phyloP scores from a whole-genome alignment of 2,888 invertebrate species.

The Choreutis nemorana region DNA sequence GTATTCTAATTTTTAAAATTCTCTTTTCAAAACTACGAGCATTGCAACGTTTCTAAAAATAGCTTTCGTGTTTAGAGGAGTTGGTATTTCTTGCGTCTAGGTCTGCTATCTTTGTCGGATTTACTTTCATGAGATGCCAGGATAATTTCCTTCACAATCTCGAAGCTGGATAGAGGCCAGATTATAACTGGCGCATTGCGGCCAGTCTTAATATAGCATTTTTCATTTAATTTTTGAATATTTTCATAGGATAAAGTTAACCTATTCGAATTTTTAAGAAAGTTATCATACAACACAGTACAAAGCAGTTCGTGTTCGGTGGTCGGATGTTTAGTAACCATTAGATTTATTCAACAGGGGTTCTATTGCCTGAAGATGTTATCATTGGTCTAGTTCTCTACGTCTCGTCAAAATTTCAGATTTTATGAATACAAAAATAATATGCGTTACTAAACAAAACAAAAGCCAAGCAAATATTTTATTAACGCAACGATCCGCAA shows the following conservation, averaged over 20 bases:
- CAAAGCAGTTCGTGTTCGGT: too few species aligned
- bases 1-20: conserved; percentile 18
- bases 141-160: conserved; percentile 51
- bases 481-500: neutral
- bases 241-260: neutral
- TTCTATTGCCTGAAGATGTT: too few species aligned
- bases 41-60: conserved; percentile 11
- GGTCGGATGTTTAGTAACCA: too few species aligned
- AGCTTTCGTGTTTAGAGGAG: conserved; percentile 11
- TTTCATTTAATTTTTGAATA: conserved; percentile 8
- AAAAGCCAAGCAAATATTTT: neutral
- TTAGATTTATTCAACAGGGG: too few species aligned
- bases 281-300: neutral
- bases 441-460: neutral
- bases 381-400: too few species aligned
- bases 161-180: conserved; percentile 50
- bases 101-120: conserved; percentile 15
- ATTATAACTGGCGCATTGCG: conserved; percentile 41
- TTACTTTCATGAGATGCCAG: conserved; percentile 30
- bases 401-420: too few species aligned
- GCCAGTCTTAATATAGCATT: conserved; percentile 15
- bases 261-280: neutral
- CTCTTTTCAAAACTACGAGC: conserved; percentile 11
- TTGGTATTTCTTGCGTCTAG: conserved; percentile 9
- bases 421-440: neutral